Evolutionary conservation across 2,113 vertebrate species (phyloP), one percentile per base, ranked within the genome.

Genomic region (Bubo bubo): DNA sequence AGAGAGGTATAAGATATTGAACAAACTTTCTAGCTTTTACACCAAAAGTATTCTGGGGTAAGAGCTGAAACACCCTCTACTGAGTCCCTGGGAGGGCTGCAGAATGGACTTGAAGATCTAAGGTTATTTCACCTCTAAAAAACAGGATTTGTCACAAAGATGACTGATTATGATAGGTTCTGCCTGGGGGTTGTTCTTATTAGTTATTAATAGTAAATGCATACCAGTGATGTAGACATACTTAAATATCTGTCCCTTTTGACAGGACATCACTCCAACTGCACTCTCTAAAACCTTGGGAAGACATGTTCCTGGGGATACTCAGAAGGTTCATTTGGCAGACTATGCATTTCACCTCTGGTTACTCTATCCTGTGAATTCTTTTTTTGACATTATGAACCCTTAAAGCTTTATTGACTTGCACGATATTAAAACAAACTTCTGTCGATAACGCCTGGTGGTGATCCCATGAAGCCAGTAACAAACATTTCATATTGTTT

Each of bases 401-500:
- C 45, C 47, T 59, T 39, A 37, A 86, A 24, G 8, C 16, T 81
- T 79, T 56, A 30, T 58, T n/a, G 56, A 66, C 45, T 72, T 30
- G 41, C 30, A 58, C 0, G 6, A 53, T 14, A 58, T 34, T 35
- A 83, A 68, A 70, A 18, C 6, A 76, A 70, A 35, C 5, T n/a
- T 63, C 10, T 59, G n/a, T 53, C 0, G 0, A 4, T 47, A 37
- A 11, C 7, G 45, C 14, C 14, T 41, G 43, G 39, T 41, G n/a
- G 32, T 67, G n/a, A 32, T 88, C 59, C 37, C 24, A 9, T 37
- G 20, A 72, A 83, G 3, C 45, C n/a, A 55, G 41, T 53, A n/a
- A 47, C 26, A 34, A 62, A 82, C 10, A 0, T 41, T 58, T 68
- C 8, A 4, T 14, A 4, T 10, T 77, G 68, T 87, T 67, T 71